Conservation (phyloP, 2,113 vertebrate species). For the Salvelinus namaycush region DNA sequence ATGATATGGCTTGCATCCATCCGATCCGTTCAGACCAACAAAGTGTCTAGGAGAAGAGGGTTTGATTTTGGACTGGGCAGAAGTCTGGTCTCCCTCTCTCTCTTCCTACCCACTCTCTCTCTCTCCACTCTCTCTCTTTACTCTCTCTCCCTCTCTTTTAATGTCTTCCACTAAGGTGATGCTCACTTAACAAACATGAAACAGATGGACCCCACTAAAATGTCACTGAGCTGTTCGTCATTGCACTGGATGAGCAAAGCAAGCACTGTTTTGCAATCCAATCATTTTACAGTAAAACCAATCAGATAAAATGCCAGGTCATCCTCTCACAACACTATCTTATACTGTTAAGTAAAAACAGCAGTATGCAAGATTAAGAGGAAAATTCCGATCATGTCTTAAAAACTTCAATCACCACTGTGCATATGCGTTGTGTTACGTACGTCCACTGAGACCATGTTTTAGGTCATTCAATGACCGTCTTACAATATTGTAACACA, state of each 20-base stretch:
- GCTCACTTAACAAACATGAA: background rate
- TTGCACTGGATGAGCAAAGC: background rate
- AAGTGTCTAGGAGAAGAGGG: background rate
- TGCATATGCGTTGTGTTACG: background rate
- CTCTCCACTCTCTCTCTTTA: no score
- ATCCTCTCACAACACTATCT: no score
- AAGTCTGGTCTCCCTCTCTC: background rate
- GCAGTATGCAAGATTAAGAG: no score
- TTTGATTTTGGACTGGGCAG: background rate
- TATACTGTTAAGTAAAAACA: no score
- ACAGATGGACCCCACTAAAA: background rate
- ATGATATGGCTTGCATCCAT: background rate
- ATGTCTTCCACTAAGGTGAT: background rate
- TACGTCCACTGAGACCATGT: background rate
- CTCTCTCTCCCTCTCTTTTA: no score
- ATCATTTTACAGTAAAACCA: no score
- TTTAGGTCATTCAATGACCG: background rate
- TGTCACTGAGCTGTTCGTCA: background rate
- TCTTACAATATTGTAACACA: background rate
- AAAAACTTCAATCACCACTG: background rate
- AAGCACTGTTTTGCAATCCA: no score
- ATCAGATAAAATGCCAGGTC: no score
- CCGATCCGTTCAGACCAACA: background rate
- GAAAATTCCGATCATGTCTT: background rate
- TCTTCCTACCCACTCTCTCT: background rate